Percentiles rank a stretch among this genome's conserved stretches.
phyloP scores from a whole-genome alignment of 2,797 vertebrate species.

The Acanthiza pusilla region DNA sequence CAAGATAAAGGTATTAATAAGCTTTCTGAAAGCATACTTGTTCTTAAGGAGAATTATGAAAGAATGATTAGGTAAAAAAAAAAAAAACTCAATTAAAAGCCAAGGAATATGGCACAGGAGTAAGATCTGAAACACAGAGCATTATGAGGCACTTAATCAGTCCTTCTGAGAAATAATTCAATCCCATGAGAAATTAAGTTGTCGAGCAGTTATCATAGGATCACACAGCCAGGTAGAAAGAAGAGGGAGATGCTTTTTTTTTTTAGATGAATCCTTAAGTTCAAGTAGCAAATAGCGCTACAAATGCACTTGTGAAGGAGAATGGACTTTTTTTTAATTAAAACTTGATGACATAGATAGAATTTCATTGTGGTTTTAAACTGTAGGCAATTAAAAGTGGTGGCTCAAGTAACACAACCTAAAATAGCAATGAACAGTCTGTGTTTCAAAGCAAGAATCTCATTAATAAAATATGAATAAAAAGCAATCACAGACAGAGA shows the following conservation, averaged over 20 bases:
- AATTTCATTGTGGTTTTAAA: neutral
- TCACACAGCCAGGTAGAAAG: neutral
- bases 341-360: neutral
- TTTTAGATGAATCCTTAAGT: neutral
- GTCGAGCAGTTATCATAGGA: neutral
- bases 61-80: neutral
- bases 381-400: neutral
- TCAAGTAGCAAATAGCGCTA: neutral
- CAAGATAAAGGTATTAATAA: neutral
- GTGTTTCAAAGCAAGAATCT: neutral
- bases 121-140: neutral
- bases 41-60: conserved; percentile 6
- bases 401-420: neutral
- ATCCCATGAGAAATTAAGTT: neutral
- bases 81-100: neutral
- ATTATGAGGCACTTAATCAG: neutral
- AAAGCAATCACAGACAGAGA: neutral
- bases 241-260: neutral
- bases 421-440: neutral
- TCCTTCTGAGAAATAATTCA: neutral
- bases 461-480: neutral
- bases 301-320: neutral
- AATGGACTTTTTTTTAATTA: neutral
- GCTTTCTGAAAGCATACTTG: neutral
- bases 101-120: neutral